Conservation (phyloP, 2,888 invertebrate genomes). For the Bedellia somnulentella region DNA sequence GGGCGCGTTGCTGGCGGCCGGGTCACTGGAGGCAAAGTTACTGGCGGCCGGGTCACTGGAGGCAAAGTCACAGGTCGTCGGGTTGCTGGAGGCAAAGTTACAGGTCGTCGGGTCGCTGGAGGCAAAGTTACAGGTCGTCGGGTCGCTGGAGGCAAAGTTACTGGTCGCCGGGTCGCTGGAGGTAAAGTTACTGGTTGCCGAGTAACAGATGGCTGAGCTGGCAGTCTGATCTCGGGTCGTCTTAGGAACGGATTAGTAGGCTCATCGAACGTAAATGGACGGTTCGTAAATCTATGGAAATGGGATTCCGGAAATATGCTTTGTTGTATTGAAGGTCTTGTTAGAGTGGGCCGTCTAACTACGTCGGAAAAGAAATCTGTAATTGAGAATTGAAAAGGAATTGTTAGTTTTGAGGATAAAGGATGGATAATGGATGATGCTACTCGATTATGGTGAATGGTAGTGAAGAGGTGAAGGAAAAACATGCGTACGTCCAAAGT, state of each 20-base stretch:
- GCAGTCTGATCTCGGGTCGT: neutral
- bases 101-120: too few species aligned
- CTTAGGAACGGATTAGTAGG: neutral
- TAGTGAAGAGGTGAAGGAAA: too few species aligned
- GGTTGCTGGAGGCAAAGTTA: too few species aligned
- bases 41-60: neutral
- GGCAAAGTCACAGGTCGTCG: too few species aligned
- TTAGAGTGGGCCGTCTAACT: constrained; percentile 7
- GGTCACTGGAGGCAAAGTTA: neutral
- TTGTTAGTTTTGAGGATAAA: too few species aligned
- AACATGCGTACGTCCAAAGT: too few species aligned
- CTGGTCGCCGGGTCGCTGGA: too few species aligned
- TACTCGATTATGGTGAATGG: too few species aligned
- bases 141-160: too few species aligned
- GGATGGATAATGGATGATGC: too few species aligned
- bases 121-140: too few species aligned
- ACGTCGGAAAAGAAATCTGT: neutral
- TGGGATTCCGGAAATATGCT: constrained; percentile 10
- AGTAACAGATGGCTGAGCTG: neutral
- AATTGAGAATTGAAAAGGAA: neutral
- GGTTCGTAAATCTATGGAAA: neutral
- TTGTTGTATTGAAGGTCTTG: constrained; percentile 6
- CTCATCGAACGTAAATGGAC: neutral
- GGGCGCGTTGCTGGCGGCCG: constrained; percentile 7
- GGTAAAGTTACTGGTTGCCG: neutral